Base-by-base conservation (phyloP, 2,113 vertebrate species). In the Loxodonta africana region DNA sequence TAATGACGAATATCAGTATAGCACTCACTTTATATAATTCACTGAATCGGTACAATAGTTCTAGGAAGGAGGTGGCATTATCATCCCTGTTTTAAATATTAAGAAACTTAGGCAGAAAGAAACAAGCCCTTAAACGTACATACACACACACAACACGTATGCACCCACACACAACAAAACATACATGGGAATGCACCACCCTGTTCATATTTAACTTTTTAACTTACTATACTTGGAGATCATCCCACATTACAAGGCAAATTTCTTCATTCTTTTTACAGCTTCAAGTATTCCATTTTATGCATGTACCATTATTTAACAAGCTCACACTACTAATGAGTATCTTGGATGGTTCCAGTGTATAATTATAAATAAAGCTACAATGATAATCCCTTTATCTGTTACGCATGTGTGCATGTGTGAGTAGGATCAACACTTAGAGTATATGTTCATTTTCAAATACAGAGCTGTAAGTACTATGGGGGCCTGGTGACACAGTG, bases 361-460 rank as follows among this genome's bases (percentile, higher is more conserved):
- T 18, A 46, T 9, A 73, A 37, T 37, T 28, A 78, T 7, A 48
- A 91, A 80, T 53, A 73, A 89, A 85, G 37, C 80, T 57, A 48
- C 48, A 65, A 78, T 4, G 60, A 77, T 17, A 73, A 48, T 74
- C 21, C 77, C 25, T 80, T 77, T 67, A 81, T 51, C 51, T 90
- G 53, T 95, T 93, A 88, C 21, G 81, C 41, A 67, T 2, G 5
- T 33, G 44, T 69, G 18, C 6, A 21, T 74, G 3, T 37, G 57
- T 77, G 30, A 81, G 37, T 41, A 89, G 41, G 63, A 89, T 84
- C 81, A 92, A 92, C 33, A 81, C 15, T 77, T 5, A 53, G 25
- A 57, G 53, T 69, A 7, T 30, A 73, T 25, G 8, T 67, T 95
- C 73, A 88, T 81, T 83, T 91, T 76, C 63, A 94, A 96, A 94